Percentiles rank a stretch among this genome's conserved stretches.
These are phyloP conservation scores for Pseudorhombus dupliciocellatus DNA, from an alignment of 2,113 vertebrate genomes.

Conservation along the genomic window DNA sequence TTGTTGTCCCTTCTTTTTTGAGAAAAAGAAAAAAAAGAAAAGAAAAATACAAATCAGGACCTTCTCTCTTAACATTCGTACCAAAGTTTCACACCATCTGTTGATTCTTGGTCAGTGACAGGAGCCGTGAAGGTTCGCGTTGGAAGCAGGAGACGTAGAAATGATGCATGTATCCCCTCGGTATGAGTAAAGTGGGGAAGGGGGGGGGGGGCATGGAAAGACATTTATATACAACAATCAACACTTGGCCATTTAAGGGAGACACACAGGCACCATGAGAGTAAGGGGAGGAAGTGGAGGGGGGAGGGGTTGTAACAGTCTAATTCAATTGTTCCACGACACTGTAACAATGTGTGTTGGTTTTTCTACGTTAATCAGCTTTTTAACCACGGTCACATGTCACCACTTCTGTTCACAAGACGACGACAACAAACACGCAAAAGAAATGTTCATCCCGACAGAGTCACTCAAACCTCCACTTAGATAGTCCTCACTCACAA, in stretches of 20 bases:
- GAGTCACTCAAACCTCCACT: slow-evolving; percentile 67
- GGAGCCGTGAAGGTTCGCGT: slow-evolving; percentile 31
- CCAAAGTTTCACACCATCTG: slow-evolving; percentile 39
- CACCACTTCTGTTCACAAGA: slow-evolving; percentile 72
- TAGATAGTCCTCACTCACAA: slow-evolving; percentile 70
- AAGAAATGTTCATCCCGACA: slow-evolving; percentile 67
- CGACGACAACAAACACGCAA: slow-evolving; percentile 60
- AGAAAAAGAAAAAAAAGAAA: not conserved
- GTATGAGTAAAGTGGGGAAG: slow-evolving; percentile 40
- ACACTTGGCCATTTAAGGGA: slow-evolving; percentile 59
- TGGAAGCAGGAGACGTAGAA: slow-evolving; percentile 31
- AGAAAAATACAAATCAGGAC: slow-evolving; percentile 25
- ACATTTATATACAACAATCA: slow-evolving; percentile 59
- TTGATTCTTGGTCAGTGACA: slow-evolving; percentile 56
- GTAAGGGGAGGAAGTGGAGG: slow-evolving; percentile 33
- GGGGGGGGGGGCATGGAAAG: slow-evolving; percentile 33
- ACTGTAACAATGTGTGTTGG: slow-evolving; percentile 57
- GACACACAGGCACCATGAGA: slow-evolving; percentile 63
- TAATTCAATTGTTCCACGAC: slow-evolving; percentile 62
- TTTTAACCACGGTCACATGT: slow-evolving; percentile 63
- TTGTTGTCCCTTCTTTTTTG: slow-evolving; percentile 52
- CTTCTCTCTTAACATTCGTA: slow-evolving; percentile 55
- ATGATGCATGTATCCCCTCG: slow-evolving; percentile 32
- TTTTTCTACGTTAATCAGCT: slow-evolving; percentile 62
- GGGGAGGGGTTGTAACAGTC: slow-evolving; percentile 73